phyloP scores from a whole-genome alignment of 2,888 invertebrate genomes.

The Diarsia mendica region DNA sequence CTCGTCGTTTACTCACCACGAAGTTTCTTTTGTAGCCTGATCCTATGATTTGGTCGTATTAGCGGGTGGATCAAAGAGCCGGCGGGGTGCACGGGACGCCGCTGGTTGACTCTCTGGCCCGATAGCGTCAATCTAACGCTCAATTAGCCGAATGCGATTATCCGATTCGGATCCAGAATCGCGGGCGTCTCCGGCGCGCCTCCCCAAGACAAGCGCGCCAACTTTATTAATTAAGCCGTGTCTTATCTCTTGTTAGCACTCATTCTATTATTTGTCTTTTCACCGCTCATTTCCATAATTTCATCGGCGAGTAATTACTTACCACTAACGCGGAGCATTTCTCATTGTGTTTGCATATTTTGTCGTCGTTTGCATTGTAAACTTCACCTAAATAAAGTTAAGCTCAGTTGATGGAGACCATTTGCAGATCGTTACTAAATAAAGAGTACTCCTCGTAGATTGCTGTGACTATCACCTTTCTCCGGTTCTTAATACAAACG shows the following conservation, averaged over 20 bases:
- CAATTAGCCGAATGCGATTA: constrained; percentile 90
- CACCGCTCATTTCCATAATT: constrained; percentile 90
- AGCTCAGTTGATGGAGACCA: constrained; percentile 70
- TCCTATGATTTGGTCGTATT: constrained; percentile 81
- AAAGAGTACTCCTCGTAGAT: constrained; percentile 49
- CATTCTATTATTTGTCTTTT: constrained; percentile 91
- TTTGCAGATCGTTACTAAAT: constrained; percentile 59
- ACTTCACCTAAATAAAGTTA: constrained; percentile 76
- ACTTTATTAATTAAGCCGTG: constrained; percentile 91
- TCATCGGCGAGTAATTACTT: constrained; percentile 89
- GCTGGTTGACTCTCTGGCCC: constrained; percentile 76
- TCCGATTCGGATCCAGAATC: constrained; percentile 88
- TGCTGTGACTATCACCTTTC: constrained; percentile 37
- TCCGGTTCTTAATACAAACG: constrained; percentile 51
- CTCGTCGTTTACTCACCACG: constrained; percentile 61
- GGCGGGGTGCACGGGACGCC: constrained; percentile 66
- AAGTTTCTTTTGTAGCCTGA: constrained; percentile 77
- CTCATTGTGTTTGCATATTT: constrained; percentile 88
- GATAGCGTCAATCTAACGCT: constrained; percentile 90
- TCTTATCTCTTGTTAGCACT: constrained; percentile 91
- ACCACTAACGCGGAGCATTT: constrained; percentile 85
- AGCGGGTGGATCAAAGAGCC: constrained; percentile 76
- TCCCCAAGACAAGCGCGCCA: constrained; percentile 87
- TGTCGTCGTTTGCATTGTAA: constrained; percentile 83
- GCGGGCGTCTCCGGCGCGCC: constrained; percentile 81